These are phyloP conservation scores for Rhinopomastus cyanomelas DNA, from an alignment of 2,113 vertebrate genomes.

Conservation along the genomic window DNA sequence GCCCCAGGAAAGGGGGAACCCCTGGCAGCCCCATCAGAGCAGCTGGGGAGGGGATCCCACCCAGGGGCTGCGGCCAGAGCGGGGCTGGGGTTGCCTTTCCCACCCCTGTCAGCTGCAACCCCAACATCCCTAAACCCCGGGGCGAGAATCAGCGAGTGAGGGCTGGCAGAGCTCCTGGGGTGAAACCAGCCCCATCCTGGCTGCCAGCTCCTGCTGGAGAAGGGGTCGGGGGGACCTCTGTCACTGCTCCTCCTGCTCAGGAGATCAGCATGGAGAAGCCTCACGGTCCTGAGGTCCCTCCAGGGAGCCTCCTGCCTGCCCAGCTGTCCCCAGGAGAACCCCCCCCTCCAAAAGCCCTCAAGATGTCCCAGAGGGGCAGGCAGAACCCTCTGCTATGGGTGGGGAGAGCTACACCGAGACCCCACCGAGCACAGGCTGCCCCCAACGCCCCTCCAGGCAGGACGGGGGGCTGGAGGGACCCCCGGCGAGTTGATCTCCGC, in stretches of 20 bases:
- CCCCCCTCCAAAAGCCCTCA: not conserved
- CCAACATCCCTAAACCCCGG: not conserved
- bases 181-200: too few relatives aligned
- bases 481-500: not conserved
- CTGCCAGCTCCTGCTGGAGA: too few relatives aligned
- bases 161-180: too few relatives aligned
- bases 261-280: not conserved
- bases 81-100: not conserved
- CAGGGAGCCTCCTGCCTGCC: not conserved
- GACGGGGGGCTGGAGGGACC: not conserved
- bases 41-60: not conserved
- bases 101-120: not conserved
- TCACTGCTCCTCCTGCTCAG: not conserved
- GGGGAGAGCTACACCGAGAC: not conserved
- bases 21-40: not conserved
- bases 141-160: too few relatives aligned
- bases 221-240: too few relatives aligned
- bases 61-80: not conserved
- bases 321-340: not conserved
- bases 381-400: accelerated
- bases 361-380: accelerated
- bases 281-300: not conserved
- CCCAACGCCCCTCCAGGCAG: not conserved
- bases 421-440: accelerated
- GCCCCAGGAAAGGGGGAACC: accelerated